These are phyloP conservation scores for Lamellibrachia luymesi DNA, from an alignment of 1,140 invertebrate species.

Conservation along the genomic window DNA sequence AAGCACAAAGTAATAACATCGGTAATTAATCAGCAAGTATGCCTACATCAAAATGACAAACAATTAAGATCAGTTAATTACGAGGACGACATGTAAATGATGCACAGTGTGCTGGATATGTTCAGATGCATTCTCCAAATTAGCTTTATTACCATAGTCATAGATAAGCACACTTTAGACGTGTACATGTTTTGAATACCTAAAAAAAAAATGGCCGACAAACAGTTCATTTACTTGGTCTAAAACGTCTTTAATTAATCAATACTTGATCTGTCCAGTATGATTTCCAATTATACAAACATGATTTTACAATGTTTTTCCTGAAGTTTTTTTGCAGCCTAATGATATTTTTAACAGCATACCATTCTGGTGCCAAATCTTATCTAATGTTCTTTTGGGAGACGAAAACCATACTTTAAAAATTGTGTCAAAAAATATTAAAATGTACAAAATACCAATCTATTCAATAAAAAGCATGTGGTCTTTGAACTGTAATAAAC, in stretches of 20 bases:
- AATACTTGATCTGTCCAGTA: not conserved
- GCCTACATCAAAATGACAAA: not conserved
- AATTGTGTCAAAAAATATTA: not conserved
- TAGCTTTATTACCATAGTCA: not conserved
- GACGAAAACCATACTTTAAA: not conserved
- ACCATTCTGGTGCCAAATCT: not conserved
- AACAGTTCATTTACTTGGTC: not conserved
- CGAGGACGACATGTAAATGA: not conserved
- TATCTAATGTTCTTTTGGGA: too few relatives aligned
- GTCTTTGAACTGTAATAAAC: too few relatives aligned
- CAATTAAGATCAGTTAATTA: not conserved
- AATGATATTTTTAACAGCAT: not conserved
- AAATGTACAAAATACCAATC: too few relatives aligned
- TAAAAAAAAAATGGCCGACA: not conserved
- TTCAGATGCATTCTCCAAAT: not conserved
- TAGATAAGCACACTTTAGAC: not conserved
- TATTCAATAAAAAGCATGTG: too few relatives aligned
- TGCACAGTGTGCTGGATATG: too few relatives aligned
- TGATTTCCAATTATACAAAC: not conserved
- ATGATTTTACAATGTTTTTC: not conserved
- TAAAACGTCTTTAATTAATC: not conserved
- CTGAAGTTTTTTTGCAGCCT: too few relatives aligned
- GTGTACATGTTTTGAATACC: not conserved
- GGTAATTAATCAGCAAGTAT: not conserved
- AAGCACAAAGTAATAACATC: not conserved